Base-by-base conservation (phyloP, 2,888 invertebrate species). In the Stegophylla sp. region DNA sequence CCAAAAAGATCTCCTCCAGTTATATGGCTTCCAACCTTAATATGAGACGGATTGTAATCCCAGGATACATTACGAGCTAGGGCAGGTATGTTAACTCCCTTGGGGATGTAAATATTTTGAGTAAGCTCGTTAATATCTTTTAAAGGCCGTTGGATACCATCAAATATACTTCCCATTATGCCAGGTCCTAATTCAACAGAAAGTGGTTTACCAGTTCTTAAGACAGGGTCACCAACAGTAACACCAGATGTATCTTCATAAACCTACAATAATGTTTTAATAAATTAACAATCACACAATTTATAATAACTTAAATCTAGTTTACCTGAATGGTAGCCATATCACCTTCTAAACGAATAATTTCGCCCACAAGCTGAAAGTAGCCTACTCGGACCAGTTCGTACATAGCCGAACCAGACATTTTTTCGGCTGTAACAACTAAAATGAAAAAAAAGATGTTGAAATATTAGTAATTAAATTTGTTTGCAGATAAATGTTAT, bases 341-440 rank as follows among this genome's bases (percentile, higher is more conserved):
- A 88, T 99, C 99, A 82, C 98, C 98, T 89, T 99, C 99, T 83
- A 99, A 91, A 88, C 99, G 93, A 88, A 99, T 99, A 88, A 99
- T 99, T 90, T 99, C 99, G 84, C 99, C 99, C 20, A 99, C 99
- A 86, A 99, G 90, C 88, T 99, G 98, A 85, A 92, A 91, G 89
- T 99, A 98, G 1, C 99, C 99, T 61, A 99, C 99, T 85, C 99
- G 92, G 83, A 99, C 99, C 89, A 99, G 88, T 89, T 99, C 99
- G 92, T 98, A 99, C 98, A 99, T 99, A 91, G 98, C 98, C 43
- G 98, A 95, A 83, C 99, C 99, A 82, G 97, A 92, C 99, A 99
- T 99, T 87, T 94, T 94, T 88, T 99, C 97, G 84, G 99, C 99
- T 83, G 97, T 98, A 72, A 99, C 99, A 88, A 99, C 99, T 98